Evolutionary conservation across 2,888 invertebrate species (phyloP), one percentile per base, ranked within the genome.

Genomic region (Nephrocerus scutellatus): DNA sequence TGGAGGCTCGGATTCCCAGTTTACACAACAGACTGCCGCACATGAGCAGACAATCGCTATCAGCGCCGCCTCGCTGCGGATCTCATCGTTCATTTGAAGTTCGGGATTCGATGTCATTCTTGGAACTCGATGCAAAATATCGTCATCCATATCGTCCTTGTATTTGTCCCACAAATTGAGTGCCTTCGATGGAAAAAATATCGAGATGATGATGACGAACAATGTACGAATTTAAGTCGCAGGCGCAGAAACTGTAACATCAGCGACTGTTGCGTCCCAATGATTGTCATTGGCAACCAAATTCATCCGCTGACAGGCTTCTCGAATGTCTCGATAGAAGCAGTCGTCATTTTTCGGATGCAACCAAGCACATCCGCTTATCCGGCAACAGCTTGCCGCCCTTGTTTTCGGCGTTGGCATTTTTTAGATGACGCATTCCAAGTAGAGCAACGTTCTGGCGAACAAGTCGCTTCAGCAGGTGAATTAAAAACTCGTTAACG

Each of bases 321-420:
- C n/a, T n/a, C n/a, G n/a, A n/a, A n/a, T 30, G 32, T 13, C 18
- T 39, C 16, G 37, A 40, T n/a, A n/a, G n/a, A n/a, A n/a, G n/a
- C n/a, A n/a, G n/a, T n/a, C n/a, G n/a, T n/a, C 49, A 26, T 57
- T 50, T 38, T 47, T 62, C 13, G 59, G 57, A 57, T 60, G 58
- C 18, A 62, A 30, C 54, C 53, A 59, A 36, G 52, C 29, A 60
- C 51, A 44, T 47, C 24, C 30, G 48, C 36, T 30, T 50, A 43
- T 37, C 43, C 52, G 43, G 36, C 41, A 50, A 55, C 52, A 44
- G 51, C 45, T 29, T 43, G n/a, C n/a, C n/a, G 42, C 35, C 51
- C 53, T 55, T 50, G 52, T 48, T 55, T 57, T 20, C 57, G 51
- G 33, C 55, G 48, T 51, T 52, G 43, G 39, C 55, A 60, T 48